These are phyloP conservation scores for Acholoe squamosa DNA, from an alignment of 2,888 invertebrate genomes.

Conservation along the genomic window DNA sequence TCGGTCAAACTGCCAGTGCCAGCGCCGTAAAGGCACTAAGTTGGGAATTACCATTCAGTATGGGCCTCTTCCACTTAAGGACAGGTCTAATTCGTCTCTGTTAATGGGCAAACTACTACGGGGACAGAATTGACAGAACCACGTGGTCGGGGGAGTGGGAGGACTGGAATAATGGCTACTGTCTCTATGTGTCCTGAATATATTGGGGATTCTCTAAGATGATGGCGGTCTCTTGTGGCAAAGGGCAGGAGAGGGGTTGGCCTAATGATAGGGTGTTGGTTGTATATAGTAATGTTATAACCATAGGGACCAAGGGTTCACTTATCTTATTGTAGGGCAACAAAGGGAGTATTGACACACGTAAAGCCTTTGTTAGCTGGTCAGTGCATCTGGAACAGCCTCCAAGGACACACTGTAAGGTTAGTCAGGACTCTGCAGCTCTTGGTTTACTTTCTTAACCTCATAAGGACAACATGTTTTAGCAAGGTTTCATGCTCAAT, in stretches of 20 bases:
- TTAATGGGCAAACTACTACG: slow-evolving; percentile 1
- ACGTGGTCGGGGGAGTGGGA: not conserved
- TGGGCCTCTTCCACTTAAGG: not conserved
- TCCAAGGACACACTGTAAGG: too few species aligned
- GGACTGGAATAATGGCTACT: not conserved
- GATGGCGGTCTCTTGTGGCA: not conserved
- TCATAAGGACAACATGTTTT: too few species aligned
- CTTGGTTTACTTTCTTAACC: too few species aligned
- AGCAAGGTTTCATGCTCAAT: too few species aligned
- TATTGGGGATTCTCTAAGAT: not conserved
- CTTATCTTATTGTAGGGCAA: not conserved
- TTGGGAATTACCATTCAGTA: not conserved
- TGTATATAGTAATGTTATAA: not conserved
- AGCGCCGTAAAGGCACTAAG: slow-evolving; percentile 1
- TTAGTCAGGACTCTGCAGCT: too few species aligned
- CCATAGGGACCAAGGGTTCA: not conserved
- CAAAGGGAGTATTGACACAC: too few species aligned
- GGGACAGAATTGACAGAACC: not conserved
- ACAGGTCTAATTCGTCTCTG: slow-evolving; percentile 28
- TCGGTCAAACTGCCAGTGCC: not conserved
- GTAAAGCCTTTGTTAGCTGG: too few species aligned
- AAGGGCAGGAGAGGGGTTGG: too few species aligned
- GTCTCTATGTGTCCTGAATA: slow-evolving; percentile 21
- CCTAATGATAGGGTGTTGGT: not conserved
- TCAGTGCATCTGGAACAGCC: too few species aligned